Percentiles rank a stretch among this genome's conserved stretches.
phyloP scores from a whole-genome alignment of 2,888 invertebrate species.

The Eristalis tenax region DNA sequence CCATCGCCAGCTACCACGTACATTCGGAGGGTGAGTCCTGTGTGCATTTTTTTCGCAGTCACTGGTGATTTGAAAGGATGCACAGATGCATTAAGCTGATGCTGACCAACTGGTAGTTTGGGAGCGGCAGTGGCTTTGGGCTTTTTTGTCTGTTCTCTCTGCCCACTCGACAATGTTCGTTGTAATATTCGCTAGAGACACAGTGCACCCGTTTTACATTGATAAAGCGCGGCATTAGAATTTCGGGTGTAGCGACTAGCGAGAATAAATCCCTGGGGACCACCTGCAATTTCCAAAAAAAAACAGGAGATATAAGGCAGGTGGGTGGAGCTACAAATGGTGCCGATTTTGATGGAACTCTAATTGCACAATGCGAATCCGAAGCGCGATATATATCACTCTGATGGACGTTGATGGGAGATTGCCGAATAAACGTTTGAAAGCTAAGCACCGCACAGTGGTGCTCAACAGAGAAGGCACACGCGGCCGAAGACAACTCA shows the following conservation, averaged over 20 bases:
- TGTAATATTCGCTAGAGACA: conserved; percentile 58
- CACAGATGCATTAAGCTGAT: conserved; percentile 56
- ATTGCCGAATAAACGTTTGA: background rate
- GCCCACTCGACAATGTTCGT: conserved; percentile 34
- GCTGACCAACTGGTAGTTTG: conserved; percentile 10
- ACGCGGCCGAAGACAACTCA: background rate
- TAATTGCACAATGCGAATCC: conserved; percentile 36
- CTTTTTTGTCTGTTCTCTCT: background rate
- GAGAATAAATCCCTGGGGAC: conserved; percentile 49
- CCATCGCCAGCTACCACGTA: background rate
- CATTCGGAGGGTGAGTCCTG: background rate
- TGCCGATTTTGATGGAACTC: conserved; percentile 12
- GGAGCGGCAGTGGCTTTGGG: conserved; percentile 8
- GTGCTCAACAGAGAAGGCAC: background rate
- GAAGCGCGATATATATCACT: background rate
- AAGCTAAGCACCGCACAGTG: background rate
- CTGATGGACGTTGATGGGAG: conserved; percentile 7
- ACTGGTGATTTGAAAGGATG: conserved; percentile 32
- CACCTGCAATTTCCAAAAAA: conserved; percentile 19
- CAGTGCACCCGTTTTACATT: conserved; percentile 50
- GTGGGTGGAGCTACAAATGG: conserved; percentile 14
- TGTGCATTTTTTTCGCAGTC: background rate
- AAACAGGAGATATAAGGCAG: background rate
- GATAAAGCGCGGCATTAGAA: conserved; percentile 46
- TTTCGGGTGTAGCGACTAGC: conserved; percentile 29